These are phyloP conservation scores for Momotus momota DNA, from an alignment of 2,797 vertebrate species.

Conservation along the genomic window DNA sequence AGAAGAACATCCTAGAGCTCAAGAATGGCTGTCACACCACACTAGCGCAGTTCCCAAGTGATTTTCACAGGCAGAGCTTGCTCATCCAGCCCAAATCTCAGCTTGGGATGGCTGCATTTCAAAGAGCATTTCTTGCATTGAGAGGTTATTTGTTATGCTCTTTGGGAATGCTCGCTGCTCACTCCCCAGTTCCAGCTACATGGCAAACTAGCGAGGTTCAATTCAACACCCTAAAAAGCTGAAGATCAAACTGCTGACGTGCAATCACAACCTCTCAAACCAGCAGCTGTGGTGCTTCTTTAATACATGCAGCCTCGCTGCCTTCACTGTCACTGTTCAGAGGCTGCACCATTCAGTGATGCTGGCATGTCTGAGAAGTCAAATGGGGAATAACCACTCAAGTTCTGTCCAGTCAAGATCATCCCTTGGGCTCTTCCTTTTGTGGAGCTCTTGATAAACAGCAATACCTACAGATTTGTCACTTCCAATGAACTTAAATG, in stretches of 20 bases:
- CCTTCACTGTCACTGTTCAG: background rate
- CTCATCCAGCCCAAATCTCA: background rate
- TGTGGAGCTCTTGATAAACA: background rate
- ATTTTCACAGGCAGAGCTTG: background rate
- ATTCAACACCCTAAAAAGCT: background rate
- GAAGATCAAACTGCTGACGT: background rate
- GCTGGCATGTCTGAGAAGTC: background rate
- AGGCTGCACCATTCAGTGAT: background rate
- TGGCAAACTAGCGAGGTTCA: background rate
- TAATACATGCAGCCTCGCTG: background rate
- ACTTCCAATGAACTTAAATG: background rate
- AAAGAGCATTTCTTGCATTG: background rate
- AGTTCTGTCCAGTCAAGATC: background rate
- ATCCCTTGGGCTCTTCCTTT: background rate
- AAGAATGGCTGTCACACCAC: background rate
- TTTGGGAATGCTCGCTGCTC: background rate
- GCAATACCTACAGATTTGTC: slow-evolving; percentile 2
- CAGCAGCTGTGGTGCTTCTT: background rate
- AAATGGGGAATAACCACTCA: background rate
- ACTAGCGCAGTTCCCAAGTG: background rate
- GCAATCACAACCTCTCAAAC: background rate
- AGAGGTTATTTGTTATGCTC: background rate
- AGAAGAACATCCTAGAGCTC: slow-evolving; percentile 36
- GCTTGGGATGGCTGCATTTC: background rate
- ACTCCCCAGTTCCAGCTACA: background rate